phyloP scores from a whole-genome alignment of 2,113 vertebrate genomes.

The Pachypanchax playfairii region DNA sequence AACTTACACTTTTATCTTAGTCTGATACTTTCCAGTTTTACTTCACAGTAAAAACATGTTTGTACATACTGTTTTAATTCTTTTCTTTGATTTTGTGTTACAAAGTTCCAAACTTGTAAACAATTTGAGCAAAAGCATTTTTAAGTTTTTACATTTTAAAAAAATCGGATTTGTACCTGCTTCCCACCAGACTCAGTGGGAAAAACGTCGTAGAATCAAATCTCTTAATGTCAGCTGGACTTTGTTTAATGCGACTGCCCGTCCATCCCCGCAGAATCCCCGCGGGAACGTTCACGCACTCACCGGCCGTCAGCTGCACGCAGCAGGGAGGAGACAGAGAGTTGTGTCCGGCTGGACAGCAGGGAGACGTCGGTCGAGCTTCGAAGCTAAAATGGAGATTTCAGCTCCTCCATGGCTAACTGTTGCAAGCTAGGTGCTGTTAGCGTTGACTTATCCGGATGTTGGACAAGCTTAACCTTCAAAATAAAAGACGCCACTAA shows the following conservation, averaged over 20 bases:
- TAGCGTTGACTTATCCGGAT: conserved; percentile 10
- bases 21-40: no score
- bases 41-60: no score
- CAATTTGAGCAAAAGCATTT: no score
- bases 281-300: background rate
- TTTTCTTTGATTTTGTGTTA: no score
- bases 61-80: no score
- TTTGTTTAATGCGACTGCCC: background rate
- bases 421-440: conserved; percentile 3
- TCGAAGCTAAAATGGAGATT: conserved; percentile 57
- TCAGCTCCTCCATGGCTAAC: conserved; percentile 26
- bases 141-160: no score
- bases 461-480: background rate
- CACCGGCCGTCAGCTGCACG: background rate
- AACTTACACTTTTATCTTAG: no score
- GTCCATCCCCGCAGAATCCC: background rate
- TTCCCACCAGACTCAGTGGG: conserved; percentile 1
- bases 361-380: conserved; percentile 2
- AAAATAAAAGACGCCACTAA: conserved; percentile 35
- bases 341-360: background rate
- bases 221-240: background rate
- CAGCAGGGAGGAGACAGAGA: no score
- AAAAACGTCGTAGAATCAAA: background rate
- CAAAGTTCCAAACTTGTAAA: no score
- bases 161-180: background rate